Conservation (phyloP, 2,888 invertebrate genomes). For the Sclerodermus sp. region DNA sequence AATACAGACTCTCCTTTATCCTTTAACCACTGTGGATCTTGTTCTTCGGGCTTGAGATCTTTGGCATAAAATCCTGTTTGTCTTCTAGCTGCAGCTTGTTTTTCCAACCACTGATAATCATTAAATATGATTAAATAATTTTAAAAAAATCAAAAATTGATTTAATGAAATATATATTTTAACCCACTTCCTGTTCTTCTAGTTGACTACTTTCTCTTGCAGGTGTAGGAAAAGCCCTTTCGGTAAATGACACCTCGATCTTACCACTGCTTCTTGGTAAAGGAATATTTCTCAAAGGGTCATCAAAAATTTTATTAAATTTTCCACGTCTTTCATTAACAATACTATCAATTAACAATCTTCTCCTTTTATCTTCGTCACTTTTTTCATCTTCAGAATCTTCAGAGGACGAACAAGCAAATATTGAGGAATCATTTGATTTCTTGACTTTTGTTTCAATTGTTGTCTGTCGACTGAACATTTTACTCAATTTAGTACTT, state of each 20-base stretch:
- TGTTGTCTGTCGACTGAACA: too few species aligned
- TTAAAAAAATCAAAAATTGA: background rate
- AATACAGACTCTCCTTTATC: constrained; percentile 73
- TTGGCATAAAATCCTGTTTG: constrained; percentile 71
- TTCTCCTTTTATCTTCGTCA: too few species aligned
- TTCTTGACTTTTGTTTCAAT: constrained; percentile 9
- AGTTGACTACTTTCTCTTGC: constrained; percentile 71
- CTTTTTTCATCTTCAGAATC: too few species aligned
- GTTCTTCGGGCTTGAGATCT: constrained; percentile 77
- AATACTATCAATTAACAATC: constrained; percentile 24
- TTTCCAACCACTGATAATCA: constrained; percentile 68
- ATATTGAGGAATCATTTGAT: too few species aligned
- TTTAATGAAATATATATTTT: background rate
- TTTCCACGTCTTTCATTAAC: constrained; percentile 35
- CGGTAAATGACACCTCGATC: constrained; percentile 72
- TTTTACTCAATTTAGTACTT: too few species aligned
- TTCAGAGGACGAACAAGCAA: too few species aligned
- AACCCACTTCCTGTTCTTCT: constrained; percentile 69
- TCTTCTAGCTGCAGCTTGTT: constrained; percentile 74
- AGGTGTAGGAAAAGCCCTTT: constrained; percentile 79
- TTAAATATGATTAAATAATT: too few species aligned
- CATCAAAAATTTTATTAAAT: constrained; percentile 47
- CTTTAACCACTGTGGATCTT: constrained; percentile 79
- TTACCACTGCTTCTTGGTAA: constrained; percentile 63
- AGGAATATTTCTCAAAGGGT: constrained; percentile 59